phyloP scores from a whole-genome alignment of 2,113 vertebrate genomes.

The Cryptomyrus ogoouensis region DNA sequence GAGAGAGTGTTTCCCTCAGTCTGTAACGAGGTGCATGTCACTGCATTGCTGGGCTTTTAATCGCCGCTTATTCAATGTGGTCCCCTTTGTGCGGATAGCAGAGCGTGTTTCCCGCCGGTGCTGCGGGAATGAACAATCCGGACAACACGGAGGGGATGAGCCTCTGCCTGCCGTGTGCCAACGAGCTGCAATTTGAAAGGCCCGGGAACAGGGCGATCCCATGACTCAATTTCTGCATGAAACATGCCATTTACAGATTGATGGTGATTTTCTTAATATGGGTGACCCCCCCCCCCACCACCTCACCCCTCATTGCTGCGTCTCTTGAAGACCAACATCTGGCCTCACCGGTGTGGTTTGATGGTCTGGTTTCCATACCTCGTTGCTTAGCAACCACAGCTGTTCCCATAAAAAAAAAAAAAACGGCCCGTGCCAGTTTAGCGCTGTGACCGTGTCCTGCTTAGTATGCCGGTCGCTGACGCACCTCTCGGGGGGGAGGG shows the following conservation, averaged over 20 bases:
- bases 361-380: constrained; percentile 54
- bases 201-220: neutral
- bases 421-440: constrained; percentile 3
- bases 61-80: neutral
- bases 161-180: neutral
- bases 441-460: neutral
- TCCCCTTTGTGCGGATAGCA: neutral
- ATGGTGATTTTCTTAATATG: neutral
- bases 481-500: neutral
- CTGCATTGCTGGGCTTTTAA: neutral
- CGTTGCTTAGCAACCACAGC: constrained; percentile 65
- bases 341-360: constrained; percentile 50
- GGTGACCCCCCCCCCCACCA: neutral
- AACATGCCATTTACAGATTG: neutral
- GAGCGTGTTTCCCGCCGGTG: neutral
- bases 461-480: neutral
- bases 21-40: neutral
- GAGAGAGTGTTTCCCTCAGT: neutral
- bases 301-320: neutral
- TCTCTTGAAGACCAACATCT: neutral
- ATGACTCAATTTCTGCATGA: neutral
- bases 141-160: neutral
- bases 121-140: neutral
- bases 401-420: constrained; percentile 42
- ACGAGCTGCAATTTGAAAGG: neutral